Conservation (phyloP, 2,113 vertebrate genomes). For the Trematomus loennbergii region DNA sequence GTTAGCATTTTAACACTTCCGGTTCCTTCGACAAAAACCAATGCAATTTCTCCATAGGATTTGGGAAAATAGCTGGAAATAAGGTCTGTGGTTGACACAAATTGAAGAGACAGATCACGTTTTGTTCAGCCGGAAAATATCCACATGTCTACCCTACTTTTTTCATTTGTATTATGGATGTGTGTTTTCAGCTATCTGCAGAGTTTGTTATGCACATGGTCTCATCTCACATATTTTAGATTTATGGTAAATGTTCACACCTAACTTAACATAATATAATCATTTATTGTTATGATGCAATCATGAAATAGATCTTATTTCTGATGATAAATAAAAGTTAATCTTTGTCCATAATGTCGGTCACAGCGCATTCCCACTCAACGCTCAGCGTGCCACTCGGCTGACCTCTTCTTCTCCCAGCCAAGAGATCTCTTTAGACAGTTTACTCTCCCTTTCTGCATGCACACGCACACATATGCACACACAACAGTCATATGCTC, state of each 20-base stretch:
- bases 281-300: neutral
- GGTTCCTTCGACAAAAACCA: too few species aligned
- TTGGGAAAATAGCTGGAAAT: too few species aligned
- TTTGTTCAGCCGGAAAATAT: too few species aligned
- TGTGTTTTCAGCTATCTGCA: neutral
- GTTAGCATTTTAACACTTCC: too few species aligned
- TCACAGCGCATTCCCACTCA: neutral
- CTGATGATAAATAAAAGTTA: neutral
- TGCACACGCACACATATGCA: neutral
- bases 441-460: conserved; percentile 35
- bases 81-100: too few species aligned
- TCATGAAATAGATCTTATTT: neutral
- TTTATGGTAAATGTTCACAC: neutral
- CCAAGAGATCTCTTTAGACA: conserved; percentile 33
- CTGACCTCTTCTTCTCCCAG: conserved; percentile 23
- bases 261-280: too few species aligned
- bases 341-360: neutral
- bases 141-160: too few species aligned
- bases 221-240: neutral
- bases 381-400: neutral
- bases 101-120: too few species aligned
- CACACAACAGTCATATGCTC: conserved; percentile 68
- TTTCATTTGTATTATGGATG: neutral
- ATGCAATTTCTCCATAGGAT: too few species aligned
- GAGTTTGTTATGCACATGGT: neutral